Base-by-base conservation (phyloP, 2,113 vertebrate genomes). In the Aspiorhynchus laticeps region DNA sequence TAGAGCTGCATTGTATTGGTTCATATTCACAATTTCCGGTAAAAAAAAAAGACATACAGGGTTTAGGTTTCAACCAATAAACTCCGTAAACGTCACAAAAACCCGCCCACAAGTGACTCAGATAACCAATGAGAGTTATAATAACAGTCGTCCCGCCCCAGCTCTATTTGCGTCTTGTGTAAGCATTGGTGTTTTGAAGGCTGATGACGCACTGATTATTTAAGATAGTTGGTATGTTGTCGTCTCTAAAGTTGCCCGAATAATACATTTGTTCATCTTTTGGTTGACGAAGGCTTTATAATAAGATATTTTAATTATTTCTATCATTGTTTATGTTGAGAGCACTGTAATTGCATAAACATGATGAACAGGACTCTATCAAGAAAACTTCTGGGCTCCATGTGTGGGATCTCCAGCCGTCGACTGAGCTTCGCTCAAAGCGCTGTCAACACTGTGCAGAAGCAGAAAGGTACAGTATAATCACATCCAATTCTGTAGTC, bases 301-400 rank as follows among this genome's bases (percentile, higher is more conserved):
- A 19, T 0, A 51, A 80, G 10, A 6, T 3, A 1, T 43, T 7
- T 74, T 31, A 2, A 11, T 17, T 53, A 48, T 46, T 2, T 24
- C 26, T 63, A 31, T 80, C 61, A 31, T 43, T 73, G 51, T 51
- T 71, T 61, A 8, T 21, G 8, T 19, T 43, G 41, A 59, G 51
- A 46, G 65, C 21, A 31, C 7, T 36, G 12, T n/a, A 26, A 17
- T 5, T 33, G 15, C 15, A 17, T 36, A 8, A 90, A 56, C 19
- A 91, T 91, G 91, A 76, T 90, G 71, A 85, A 85, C 71, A 89
- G 74, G 79, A 86, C 82, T 36, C 75, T 87, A 24, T 41, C 86
- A 46, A 90, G 41, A n/a, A 88, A 71, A 76, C 46, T 91, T 83
- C 41, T 88, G 51, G 82, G 74, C 43, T 81, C 81, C 31, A 43